phyloP scores from a whole-genome alignment of 2,113 vertebrate genomes.

The Hippoglossus stenolepis region DNA sequence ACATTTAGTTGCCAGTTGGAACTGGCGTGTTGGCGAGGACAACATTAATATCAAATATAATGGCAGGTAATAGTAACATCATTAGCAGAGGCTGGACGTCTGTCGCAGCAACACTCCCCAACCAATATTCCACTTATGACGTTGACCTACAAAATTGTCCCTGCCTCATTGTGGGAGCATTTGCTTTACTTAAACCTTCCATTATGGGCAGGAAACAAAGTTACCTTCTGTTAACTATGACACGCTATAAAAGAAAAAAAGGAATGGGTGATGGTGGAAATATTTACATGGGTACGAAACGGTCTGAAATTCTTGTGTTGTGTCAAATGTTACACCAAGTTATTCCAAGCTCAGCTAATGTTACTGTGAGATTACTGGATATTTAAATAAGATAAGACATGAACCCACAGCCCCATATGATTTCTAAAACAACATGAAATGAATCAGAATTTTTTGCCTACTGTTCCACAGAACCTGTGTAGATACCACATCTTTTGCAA shows the following conservation, averaged over 20 bases:
- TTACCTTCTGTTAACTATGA: neutral
- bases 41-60: conserved; percentile 41
- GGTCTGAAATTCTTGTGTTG: neutral
- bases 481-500: no score
- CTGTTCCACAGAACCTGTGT: neutral
- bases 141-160: neutral
- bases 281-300: neutral
- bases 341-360: neutral
- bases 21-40: conserved; percentile 8
- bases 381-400: neutral
- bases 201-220: neutral
- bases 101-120: neutral
- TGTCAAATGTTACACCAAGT: neutral
- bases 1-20: conserved; percentile 17
- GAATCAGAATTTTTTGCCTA: neutral
- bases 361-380: neutral
- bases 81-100: conserved; percentile 6
- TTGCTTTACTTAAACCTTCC: neutral
- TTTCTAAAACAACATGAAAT: no score
- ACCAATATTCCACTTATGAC: neutral
- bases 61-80: conserved; percentile 14
- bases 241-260: no score
- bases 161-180: neutral
- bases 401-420: no score
- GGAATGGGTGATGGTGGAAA: neutral